Base-by-base conservation (phyloP, 2,113 vertebrate genomes). In the Columbina picui region DNA sequence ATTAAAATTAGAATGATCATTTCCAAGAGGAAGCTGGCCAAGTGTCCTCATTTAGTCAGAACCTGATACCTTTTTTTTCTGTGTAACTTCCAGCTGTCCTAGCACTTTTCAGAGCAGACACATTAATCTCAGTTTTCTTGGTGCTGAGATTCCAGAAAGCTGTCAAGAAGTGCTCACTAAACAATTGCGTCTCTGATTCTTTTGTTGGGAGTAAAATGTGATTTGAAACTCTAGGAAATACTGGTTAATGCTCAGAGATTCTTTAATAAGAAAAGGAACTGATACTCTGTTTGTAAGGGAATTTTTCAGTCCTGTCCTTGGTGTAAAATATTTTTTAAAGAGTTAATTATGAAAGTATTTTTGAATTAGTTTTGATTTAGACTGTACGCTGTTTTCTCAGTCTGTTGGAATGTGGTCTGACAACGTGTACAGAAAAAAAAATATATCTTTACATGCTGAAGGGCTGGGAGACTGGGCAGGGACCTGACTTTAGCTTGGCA, bases 21-120 rank as follows among this genome's bases (percentile, higher is more conserved):
- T 91, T 87, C 50, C 57, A 59, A 52, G 41, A 49, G 84, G 89
- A 89, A 77, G 50, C 43, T 65, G 41, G 67, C 29, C 83, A 92
- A 41, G 85, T 94, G 67, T 55, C 30, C 78, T 94, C n/a, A 73
- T 94, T 73, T 91, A 82, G 73, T 93, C 59, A 83, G 50, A 93
- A 83, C 19, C 43, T 79, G 39, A 87, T 65, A 45, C 15, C 32
- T 1, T n/a, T 65, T 84, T 52, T 76, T 27, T 2, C 52, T 65
- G 11, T 60, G 29, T 34, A 81, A 64, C 13, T 89, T 78, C 64
- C 95, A 93, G 45, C 67, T 93, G 55, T 57, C 74, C 70, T 82
- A 25, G 43, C 14, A 30, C 57, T 77, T 93, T 79, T 80, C 57
- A 85, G 68, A 67, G 32, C 23, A 78, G 61, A 23, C 9, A 21